phyloP scores from a whole-genome alignment of 2,113 vertebrate species.

The Thamnophis sirtalis region DNA sequence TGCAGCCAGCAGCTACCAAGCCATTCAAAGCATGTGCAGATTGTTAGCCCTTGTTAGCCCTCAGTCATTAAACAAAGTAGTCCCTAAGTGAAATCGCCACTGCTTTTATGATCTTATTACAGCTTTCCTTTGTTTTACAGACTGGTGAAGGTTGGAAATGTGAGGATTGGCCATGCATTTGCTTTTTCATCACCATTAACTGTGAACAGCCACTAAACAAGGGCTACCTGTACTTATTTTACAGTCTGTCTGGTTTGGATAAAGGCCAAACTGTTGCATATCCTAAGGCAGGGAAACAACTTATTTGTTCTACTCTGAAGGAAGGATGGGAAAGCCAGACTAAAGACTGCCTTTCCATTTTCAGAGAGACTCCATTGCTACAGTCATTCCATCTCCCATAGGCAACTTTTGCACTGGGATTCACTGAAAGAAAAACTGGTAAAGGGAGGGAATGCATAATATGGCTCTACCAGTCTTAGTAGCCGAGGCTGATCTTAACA shows the following conservation, averaged over 20 bases:
- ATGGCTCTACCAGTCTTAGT: neutral
- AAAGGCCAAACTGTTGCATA: neutral
- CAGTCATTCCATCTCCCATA: neutral
- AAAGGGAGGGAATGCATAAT: neutral
- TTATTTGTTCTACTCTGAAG: neutral
- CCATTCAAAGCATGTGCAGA: neutral
- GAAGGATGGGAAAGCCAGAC: neutral
- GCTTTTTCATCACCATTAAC: neutral
- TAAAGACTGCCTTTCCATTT: neutral
- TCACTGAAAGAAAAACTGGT: neutral
- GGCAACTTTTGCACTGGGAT: neutral
- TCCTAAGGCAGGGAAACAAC: neutral
- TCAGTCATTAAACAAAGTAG: neutral
- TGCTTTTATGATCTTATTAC: neutral
- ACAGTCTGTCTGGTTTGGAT: neutral
- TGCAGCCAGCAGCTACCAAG: neutral
- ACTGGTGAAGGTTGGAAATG: neutral
- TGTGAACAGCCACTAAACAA: neutral
- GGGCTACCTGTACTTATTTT: neutral
- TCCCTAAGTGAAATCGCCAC: neutral
- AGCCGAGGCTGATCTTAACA: neutral
- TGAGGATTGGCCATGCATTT: neutral
- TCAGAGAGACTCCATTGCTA: neutral
- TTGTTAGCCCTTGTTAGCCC: neutral
- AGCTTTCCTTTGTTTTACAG: neutral